Base-by-base conservation (phyloP, 2,797 vertebrate genomes). In the Chromobotia macracanthus region DNA sequence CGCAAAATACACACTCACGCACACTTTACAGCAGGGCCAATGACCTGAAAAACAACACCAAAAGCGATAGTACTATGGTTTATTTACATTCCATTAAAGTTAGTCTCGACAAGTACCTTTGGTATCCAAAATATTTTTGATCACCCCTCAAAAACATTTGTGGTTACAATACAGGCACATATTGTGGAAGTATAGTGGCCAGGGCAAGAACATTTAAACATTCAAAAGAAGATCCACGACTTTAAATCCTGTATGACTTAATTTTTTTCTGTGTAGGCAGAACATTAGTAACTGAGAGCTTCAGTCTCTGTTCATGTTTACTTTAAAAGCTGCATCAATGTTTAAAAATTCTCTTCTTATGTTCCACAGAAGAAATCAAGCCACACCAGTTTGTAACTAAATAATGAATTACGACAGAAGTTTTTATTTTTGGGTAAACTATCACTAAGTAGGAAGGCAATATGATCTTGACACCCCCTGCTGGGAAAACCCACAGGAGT, bases 41-140 rank as follows among this genome's bases (percentile, higher is more conserved):
- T 11, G 23, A 76, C 67, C 76, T 83, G 3, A 28, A 50, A 28
- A 70, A 69, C 16, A 44, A 69, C 12, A 69, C 1, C 44, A 38
- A 70, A 21, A 63, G 16, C 25, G 1, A 61, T 15, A 8, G 1
- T 0, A 3, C 23, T 46, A 18, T 10, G 38, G 53, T 25, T 18
- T 2, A 44, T 55, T 18, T 9, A 66, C 50, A 3, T 3, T 28
- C 0, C 3, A n/a, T n/a, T 9, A 10, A 38, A 12, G 8, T n/a
- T 63, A 46, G 21, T 4, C 12, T 21, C 5, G 60, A 31, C 28
- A 63, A 31, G 4, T n/a, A 31, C 4, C 25, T 31, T 18, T 38
- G 8, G 19, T 19, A 56, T 56, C 19, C 1, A 56, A 18, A 56
- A 12, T 56, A 56, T 56, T 11, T 23, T n/a, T 55, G 53, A 9